Conservation (phyloP, 1,140 invertebrate genomes). For the Drosophila ambigua region DNA sequence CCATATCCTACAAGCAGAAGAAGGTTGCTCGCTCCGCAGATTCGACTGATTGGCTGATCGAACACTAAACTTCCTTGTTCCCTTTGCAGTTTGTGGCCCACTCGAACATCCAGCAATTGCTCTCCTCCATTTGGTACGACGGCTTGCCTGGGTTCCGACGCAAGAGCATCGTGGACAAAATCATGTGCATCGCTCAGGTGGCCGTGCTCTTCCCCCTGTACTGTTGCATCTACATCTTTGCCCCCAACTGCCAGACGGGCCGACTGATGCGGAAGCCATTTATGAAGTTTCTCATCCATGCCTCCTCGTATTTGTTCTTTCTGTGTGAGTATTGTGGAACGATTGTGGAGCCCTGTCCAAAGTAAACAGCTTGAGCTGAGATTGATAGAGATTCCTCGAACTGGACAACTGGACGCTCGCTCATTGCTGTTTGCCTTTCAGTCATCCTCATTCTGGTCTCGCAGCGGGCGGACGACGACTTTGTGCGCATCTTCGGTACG, state of each 20-base stretch:
- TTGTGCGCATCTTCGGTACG: slow-evolving; percentile 89
- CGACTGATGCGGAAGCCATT: slow-evolving; percentile 94
- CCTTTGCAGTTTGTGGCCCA: slow-evolving; percentile 93
- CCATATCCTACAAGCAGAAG: slow-evolving; percentile 97
- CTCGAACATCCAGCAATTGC: slow-evolving; percentile 95
- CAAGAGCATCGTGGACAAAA: slow-evolving; percentile 88
- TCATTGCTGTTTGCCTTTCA: slow-evolving; percentile 83
- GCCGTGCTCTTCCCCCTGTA: slow-evolving; percentile 94
- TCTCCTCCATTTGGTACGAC: slow-evolving; percentile 96
- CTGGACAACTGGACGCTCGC: not conserved
- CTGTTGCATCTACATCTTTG: slow-evolving; percentile 91
- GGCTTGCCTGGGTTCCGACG: slow-evolving; percentile 93
- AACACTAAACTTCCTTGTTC: slow-evolving; percentile 23
- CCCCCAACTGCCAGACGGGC: slow-evolving; percentile 90
- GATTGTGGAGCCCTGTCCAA: not conserved
- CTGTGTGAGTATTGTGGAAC: slow-evolving; percentile 87
- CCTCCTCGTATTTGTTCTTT: slow-evolving; percentile 96
- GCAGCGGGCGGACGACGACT: slow-evolving; percentile 91
- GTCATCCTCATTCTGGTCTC: slow-evolving; percentile 94
- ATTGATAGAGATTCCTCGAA: slow-evolving; percentile 11
- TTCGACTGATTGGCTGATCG: not conserved
- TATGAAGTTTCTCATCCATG: slow-evolving; percentile 97
- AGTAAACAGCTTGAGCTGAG: slow-evolving; percentile 31
- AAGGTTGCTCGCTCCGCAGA: slow-evolving; percentile 85
- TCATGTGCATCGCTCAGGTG: slow-evolving; percentile 89